phyloP scores from a whole-genome alignment of 2,113 vertebrate species.

The Progne subis region DNA sequence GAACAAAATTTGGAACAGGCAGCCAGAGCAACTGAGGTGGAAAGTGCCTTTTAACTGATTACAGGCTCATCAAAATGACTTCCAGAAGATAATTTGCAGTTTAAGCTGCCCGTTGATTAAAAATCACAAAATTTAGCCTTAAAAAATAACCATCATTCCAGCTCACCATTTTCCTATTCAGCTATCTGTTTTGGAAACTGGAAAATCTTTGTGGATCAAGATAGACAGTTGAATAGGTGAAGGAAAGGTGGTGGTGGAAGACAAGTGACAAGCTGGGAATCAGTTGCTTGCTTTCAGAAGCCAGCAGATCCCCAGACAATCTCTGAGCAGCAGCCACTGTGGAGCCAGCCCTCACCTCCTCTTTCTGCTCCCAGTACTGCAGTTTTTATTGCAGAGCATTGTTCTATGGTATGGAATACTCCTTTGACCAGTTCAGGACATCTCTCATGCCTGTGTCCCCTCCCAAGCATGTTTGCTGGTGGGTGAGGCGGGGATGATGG shows the following conservation, averaged over 20 bases:
- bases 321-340: neutral
- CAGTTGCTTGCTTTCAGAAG: accelerated
- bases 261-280: neutral
- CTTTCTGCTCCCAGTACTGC: neutral
- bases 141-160: neutral
- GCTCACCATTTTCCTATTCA: neutral
- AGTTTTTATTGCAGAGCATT: neutral
- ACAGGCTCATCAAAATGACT: neutral
- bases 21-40: neutral
- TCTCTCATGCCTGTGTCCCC: accelerated
- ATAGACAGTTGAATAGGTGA: neutral
- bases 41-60: neutral
- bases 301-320: neutral
- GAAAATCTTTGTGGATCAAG: neutral
- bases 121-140: neutral
- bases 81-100: neutral
- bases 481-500: neutral
- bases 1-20: neutral
- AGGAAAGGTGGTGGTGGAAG: neutral
- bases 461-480: neutral
- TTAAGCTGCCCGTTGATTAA: neutral
- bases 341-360: neutral
- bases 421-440: neutral
- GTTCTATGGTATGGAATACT: neutral
- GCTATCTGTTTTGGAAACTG: neutral